Conservation (phyloP, 2,113 vertebrate genomes). For the Melanocharis versteri region DNA sequence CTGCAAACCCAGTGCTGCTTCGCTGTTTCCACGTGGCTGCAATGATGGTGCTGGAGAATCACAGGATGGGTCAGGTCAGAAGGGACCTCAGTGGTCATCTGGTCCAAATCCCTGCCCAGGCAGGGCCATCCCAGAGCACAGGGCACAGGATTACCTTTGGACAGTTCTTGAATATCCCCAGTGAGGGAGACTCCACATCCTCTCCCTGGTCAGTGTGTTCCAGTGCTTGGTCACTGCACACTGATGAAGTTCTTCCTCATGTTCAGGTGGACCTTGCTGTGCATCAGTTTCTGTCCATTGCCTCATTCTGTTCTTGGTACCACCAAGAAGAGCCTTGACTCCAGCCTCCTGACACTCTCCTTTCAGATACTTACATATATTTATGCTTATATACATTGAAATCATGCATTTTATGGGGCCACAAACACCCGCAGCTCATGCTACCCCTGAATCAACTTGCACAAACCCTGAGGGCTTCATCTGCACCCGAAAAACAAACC, state of each 20-base stretch:
- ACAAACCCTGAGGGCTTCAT: neutral
- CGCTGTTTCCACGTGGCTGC: rapidly evolving
- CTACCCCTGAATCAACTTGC: neutral
- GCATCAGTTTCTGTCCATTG: neutral
- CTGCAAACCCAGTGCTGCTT: neutral
- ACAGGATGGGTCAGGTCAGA: neutral
- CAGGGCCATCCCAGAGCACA: neutral
- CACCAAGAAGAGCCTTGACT: neutral
- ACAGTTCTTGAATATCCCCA: neutral
- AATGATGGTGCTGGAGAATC: neutral
- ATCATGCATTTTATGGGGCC: rapidly evolving
- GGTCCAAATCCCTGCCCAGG: neutral
- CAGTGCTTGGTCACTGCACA: too few relatives aligned
- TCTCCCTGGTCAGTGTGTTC: neutral
- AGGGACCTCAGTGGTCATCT: neutral
- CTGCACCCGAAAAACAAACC: neutral
- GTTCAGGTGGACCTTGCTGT: neutral
- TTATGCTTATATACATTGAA: neutral
- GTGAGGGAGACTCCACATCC: neutral
- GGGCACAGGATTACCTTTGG: neutral
- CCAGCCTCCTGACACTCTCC: neutral
- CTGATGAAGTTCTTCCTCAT: neutral
- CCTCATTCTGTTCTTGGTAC: neutral
- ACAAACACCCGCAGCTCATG: rapidly evolving
- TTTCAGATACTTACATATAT: neutral